phyloP scores from a whole-genome alignment of 37 sponge, comb jelly and placozoan genomes.

The Axinella damicornis region DNA sequence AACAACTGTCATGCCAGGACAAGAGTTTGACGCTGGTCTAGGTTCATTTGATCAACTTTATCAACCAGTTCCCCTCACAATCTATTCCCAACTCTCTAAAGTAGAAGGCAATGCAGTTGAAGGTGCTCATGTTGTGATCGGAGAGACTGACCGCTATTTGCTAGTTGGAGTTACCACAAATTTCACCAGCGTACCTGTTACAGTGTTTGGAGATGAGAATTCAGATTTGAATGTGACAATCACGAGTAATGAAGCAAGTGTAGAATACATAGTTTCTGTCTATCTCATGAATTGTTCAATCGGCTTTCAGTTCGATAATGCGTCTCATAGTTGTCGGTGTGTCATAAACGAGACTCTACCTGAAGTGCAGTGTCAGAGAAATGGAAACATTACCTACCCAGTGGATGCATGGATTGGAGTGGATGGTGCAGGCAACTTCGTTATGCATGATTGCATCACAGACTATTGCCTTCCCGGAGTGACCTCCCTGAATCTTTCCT shows the following conservation, averaged over 20 bases:
- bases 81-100: not conserved
- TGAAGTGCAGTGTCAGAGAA: not conserved
- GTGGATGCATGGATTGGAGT: slow-evolving; percentile 31
- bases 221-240: not conserved
- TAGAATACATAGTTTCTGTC: slow-evolving; percentile 4
- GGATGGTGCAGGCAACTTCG: not conserved
- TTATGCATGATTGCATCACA: slow-evolving; percentile 2
- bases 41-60: slow-evolving; percentile 6
- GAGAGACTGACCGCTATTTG: slow-evolving; percentile 17
- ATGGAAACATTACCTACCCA: slow-evolving; percentile 22
- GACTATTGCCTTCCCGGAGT: slow-evolving; percentile 12
- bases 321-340: slow-evolving; percentile 10
- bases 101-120: not conserved
- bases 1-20: slow-evolving; percentile 1
- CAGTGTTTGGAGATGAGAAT: not conserved
- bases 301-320: slow-evolving; percentile 39
- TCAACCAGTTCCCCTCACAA: slow-evolving; percentile 15
- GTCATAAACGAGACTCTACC: not conserved
- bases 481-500: not conserved
- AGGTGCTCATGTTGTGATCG: slow-evolving; percentile 1
- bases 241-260: slow-evolving; percentile 24
- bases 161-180: not conserved
- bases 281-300: slow-evolving; percentile 12
- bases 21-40: not conserved
- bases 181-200: slow-evolving; percentile 8